Percentiles rank a stretch among this genome's conserved stretches.
Conservation (phyloP, 92 coral and sea anemone genomes). For the Micromussa lordhowensis region DNA sequence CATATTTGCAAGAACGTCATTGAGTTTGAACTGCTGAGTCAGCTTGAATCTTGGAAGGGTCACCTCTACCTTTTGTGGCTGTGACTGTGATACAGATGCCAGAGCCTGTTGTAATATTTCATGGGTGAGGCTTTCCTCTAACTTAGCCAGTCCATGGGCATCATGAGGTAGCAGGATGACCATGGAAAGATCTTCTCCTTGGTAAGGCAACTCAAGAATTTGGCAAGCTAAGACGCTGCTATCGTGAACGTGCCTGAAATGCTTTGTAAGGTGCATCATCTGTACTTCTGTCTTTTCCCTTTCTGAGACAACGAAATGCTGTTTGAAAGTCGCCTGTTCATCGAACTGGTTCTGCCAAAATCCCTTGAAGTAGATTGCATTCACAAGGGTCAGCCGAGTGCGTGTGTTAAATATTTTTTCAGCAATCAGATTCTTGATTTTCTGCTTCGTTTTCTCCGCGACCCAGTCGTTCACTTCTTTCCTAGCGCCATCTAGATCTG, state of each 20-base stretch:
- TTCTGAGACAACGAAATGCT: conserved; percentile 59
- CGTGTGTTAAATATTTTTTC: conserved; percentile 57
- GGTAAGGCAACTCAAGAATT: conserved; percentile 81
- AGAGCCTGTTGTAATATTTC: conserved; percentile 54
- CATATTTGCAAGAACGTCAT: conserved; percentile 58
- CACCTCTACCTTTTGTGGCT: conserved; percentile 69
- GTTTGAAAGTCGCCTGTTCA: conserved; percentile 51
- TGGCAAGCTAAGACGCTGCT: conserved; percentile 59
- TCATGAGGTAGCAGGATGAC: conserved; percentile 82
- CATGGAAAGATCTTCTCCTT: conserved; percentile 77
- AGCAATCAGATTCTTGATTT: conserved; percentile 73
- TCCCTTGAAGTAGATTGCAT: conserved; percentile 95
- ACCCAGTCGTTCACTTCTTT: conserved; percentile 84
- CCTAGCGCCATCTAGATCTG: conserved; percentile 75
- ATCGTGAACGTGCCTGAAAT: conserved; percentile 55
- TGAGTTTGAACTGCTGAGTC: conserved; percentile 73
- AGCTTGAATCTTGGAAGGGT: conserved; percentile 83
- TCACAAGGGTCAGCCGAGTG: conserved; percentile 78
- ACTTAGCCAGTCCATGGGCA: conserved; percentile 69
- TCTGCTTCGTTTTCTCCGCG: conserved; percentile 81
- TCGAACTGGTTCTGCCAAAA: conserved; percentile 78
- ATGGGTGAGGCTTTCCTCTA: conserved; percentile 73
- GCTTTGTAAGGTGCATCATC: conserved; percentile 78
- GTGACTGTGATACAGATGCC: conserved; percentile 31
- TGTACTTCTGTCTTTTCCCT: conserved; percentile 59